Percentiles rank a stretch among this genome's conserved stretches.
Evolutionary conservation across 2,888 invertebrate species (phyloP).

Genomic region (Agrilus biguttatus): DNA sequence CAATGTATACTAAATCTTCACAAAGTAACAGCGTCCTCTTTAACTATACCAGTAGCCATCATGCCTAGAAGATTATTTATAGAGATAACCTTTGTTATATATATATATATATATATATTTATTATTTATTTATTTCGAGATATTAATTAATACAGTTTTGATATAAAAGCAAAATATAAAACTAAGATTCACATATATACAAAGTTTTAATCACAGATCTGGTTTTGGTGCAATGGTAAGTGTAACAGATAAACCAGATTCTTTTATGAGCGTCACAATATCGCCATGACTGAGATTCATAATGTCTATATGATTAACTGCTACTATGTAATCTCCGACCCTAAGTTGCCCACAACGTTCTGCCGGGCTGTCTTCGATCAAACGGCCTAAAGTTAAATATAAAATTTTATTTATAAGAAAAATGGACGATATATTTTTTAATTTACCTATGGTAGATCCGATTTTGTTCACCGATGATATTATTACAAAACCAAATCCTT

Average conservation of each 20-base stretch:
- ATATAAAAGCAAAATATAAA: too few relatives aligned
- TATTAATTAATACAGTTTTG: too few relatives aligned
- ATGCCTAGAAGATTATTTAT: too few relatives aligned
- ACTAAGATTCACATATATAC: too few relatives aligned
- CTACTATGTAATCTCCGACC: slow-evolving; percentile 90
- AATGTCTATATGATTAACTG: slow-evolving; percentile 87
- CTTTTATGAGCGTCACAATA: slow-evolving; percentile 94
- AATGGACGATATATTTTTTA: neutral
- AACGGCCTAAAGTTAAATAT: slow-evolving; percentile 50
- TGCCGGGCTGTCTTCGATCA: slow-evolving; percentile 92
- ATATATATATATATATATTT: too few relatives aligned
- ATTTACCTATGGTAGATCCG: slow-evolving; percentile 71
- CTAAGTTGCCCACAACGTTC: slow-evolving; percentile 81
- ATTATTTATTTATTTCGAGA: too few relatives aligned
- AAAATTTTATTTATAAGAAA: neutral
- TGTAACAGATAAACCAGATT: slow-evolving; percentile 83
- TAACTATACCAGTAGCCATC: too few relatives aligned
- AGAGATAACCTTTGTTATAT: too few relatives aligned
- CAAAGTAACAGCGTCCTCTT: too few relatives aligned
- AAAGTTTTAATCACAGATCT: slow-evolving; percentile 29
- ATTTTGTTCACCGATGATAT: slow-evolving; percentile 88
- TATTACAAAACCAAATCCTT: slow-evolving; percentile 98
- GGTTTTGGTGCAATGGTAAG: slow-evolving; percentile 58
- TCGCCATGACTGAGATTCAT: slow-evolving; percentile 88
- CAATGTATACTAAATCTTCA: too few relatives aligned